Evolutionary conservation across 2,888 invertebrate genomes (phyloP), one percentile per base, ranked within the genome.

Genomic region (Torymus aiolomorphi): DNA sequence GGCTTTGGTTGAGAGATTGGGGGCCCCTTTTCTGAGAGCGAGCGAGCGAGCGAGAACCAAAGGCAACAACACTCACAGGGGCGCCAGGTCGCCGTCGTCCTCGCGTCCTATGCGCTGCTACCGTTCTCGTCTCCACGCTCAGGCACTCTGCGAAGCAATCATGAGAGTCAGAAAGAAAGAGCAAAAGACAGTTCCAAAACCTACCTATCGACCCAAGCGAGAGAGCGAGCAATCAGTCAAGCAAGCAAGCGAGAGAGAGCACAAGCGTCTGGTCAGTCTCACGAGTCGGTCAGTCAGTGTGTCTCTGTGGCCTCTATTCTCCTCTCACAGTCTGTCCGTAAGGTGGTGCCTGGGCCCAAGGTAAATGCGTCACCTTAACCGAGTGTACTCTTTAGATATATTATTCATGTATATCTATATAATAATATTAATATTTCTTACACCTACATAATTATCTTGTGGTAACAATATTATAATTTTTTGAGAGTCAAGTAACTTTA

Each of bases 321-420:
- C 78, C 80, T 83, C 82, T 85, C 85, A 83, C 88, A 89, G 86
- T 88, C 87, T 86, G 89, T 90, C 88, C 89, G 87, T 87, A 89
- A 90, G 90, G 90, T 90, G 89, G 89, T 90, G 90, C 89, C 89
- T 89, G 90, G 90, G 90, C 90, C 90, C 88, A 91, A 91, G 91
- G 91, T 91, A 91, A 91, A 89, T 91, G 90, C 90, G 89, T 90
- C 90, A 90, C 90, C 90, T 90, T 90, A 90, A 90, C 87, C 89
- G 90, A 90, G 90, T 90, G 90, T 90, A 89, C 86, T 89, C 87
- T 89, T 88, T 89, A 89, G 88, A 89, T 88, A 87, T 88, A 87
- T 86, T 85, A 78, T 78, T 73, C 85, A 87, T 85, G 83, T 85
- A 87, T 87, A 85, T 87, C 84, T 84, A 85, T 85, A 78, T 75